A percentile compares a stretch with the other conserved stretches of the same genome.
These are phyloP conservation scores for Trissolcus basalis DNA, from an alignment of 1,140 invertebrate genomes.

Conservation along the genomic window DNA sequence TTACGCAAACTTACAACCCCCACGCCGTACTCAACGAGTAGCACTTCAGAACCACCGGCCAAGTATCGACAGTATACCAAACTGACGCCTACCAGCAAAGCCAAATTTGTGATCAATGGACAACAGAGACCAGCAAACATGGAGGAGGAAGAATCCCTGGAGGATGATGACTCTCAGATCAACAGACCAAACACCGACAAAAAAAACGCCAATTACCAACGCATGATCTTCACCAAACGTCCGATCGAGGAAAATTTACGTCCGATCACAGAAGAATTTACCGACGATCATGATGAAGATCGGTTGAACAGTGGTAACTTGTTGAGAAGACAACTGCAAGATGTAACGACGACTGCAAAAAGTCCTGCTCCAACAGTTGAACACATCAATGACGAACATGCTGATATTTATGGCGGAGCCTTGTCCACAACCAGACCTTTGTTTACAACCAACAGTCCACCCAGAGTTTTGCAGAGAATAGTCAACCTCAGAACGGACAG, in stretches of 20 bases:
- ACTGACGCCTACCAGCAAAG: constrained; percentile 63
- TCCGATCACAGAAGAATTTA: constrained; percentile 69
- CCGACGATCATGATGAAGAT: constrained; percentile 67
- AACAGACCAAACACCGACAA: constrained; percentile 67
- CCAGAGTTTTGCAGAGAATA: constrained; percentile 69
- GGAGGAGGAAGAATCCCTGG: constrained; percentile 61
- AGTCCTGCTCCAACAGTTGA: constrained; percentile 59
- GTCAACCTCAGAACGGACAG: constrained; percentile 61
- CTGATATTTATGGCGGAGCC: constrained; percentile 81
- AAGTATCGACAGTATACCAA: constrained; percentile 67
- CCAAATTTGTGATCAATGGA: constrained; percentile 69
- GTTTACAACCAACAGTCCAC: constrained; percentile 79
- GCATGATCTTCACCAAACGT: constrained; percentile 72
- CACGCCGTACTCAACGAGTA: constrained; percentile 64
- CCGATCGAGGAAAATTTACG: constrained; percentile 69
- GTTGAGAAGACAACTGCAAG: constrained; percentile 78
- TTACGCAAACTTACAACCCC: constrained; percentile 71
- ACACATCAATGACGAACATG: constrained; percentile 78
- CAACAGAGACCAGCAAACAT: constrained; percentile 67
- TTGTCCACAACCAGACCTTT: constrained; percentile 80
- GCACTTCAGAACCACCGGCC: constrained; percentile 63
- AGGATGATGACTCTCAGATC: constrained; percentile 69
- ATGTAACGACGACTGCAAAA: constrained; percentile 68
- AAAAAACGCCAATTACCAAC: constrained; percentile 64
- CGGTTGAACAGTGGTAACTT: constrained; percentile 74